Evolutionary conservation across 1,140 invertebrate species (phyloP).

Genomic region (Ganaspis sp.): DNA sequence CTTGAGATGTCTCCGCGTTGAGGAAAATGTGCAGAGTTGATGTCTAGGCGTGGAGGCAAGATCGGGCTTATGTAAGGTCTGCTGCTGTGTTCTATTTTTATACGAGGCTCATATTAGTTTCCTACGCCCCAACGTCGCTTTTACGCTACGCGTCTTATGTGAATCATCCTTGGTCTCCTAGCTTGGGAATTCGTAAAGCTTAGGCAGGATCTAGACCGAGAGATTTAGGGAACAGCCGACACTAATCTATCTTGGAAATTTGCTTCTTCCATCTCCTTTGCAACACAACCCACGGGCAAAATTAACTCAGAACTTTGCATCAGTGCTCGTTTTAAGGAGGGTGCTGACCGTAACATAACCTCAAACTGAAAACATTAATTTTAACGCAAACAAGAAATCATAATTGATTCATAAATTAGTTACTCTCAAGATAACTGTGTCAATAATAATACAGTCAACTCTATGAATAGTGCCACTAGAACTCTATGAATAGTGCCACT

Average conservation of each 20-base stretch:
- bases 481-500: no score
- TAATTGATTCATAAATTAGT: no score
- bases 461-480: no score
- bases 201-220: constrained; percentile 10
- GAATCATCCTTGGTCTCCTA: constrained; percentile 31
- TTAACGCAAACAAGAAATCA: no score
- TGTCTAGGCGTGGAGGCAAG: constrained; percentile 33
- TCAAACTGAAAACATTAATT: no score
- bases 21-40: constrained; percentile 26
- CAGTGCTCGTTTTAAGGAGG: no score
- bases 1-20: constrained; percentile 12
- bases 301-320: constrained; percentile 12
- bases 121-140: not conserved
- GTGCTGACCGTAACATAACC: no score
- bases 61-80: constrained; percentile 32
- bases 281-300: not conserved
- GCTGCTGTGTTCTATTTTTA: constrained; percentile 19
- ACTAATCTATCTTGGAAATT: not conserved
- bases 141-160: not conserved
- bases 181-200: not conserved
- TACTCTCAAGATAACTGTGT: no score
- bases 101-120: constrained; percentile 3
- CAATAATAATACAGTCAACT: no score
- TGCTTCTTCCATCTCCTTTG: not conserved
- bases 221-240: constrained; percentile 23